Conservation (phyloP, 2,888 invertebrate species). For the Drosophila imparisetae region DNA sequence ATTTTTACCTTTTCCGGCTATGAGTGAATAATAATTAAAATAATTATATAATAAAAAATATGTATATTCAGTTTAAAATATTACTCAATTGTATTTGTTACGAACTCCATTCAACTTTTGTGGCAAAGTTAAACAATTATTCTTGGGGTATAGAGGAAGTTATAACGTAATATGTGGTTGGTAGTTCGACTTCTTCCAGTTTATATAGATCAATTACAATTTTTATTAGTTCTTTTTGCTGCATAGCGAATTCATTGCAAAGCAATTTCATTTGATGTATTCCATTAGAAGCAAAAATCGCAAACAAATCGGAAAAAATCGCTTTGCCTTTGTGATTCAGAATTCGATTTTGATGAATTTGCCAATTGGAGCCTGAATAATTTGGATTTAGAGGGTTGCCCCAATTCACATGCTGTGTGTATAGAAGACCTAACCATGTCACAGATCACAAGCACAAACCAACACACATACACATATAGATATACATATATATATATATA, state of each 20-base stretch:
- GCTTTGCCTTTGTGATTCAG: conserved; percentile 21
- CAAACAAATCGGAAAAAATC: conserved; percentile 21
- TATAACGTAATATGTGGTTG: not conserved
- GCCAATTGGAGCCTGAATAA: conserved; percentile 72
- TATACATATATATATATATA: conserved; percentile 19
- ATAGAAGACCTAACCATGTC: conserved; percentile 36
- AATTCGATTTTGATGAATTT: conserved; percentile 57
- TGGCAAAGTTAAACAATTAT: not conserved
- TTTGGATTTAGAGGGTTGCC: conserved; percentile 31
- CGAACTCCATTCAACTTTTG: not conserved
- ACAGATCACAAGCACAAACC: conserved; percentile 20
- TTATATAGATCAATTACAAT: not conserved
- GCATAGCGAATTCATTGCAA: conserved; percentile 14
- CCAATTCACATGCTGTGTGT: conserved; percentile 20
- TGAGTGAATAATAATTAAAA: not conserved
- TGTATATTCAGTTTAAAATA: not conserved
- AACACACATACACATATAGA: not conserved
- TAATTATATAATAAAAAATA: not conserved
- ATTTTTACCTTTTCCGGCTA: not conserved
- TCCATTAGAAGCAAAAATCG: conserved; percentile 30
- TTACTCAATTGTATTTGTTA: too few relatives aligned
- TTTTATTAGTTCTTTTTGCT: not conserved
- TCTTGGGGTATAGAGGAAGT: not conserved
- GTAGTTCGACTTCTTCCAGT: not conserved
- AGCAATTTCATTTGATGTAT: conserved; percentile 45